Conservation (phyloP, 2,888 invertebrate species). For the Podotricha telesiphe region DNA sequence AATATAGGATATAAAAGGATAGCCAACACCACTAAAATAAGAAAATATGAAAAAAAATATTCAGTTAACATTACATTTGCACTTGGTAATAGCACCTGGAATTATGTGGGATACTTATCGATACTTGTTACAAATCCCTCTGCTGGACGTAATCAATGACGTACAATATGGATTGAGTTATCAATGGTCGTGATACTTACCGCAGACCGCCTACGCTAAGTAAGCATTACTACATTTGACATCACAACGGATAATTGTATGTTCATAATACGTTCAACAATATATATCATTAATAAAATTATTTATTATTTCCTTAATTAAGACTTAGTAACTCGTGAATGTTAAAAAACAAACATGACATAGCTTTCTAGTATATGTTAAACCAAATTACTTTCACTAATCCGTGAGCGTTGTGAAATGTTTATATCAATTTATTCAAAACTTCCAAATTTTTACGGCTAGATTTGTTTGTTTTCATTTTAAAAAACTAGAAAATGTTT, state of each 20-base stretch:
- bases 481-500: too few relatives aligned
- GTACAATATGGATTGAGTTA: constrained; percentile 2
- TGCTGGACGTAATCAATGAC: constrained; percentile 1
- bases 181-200: neutral
- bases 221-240: neutral
- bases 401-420: too few relatives aligned
- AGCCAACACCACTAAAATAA: neutral
- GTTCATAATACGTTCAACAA: too few relatives aligned
- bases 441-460: too few relatives aligned
- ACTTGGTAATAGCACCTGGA: neutral
- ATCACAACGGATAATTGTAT: neutral
- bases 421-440: too few relatives aligned
- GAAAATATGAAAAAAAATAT: neutral
- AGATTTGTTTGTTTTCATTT: too few relatives aligned
- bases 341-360: too few relatives aligned
- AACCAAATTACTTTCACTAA: too few relatives aligned
- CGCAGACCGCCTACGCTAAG: constrained; percentile 10
- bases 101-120: neutral
- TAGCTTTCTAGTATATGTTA: too few relatives aligned
- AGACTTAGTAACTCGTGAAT: neutral
- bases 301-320: neutral
- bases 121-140: constrained; percentile 1
- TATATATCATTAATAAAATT: too few relatives aligned
- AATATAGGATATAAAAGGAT: too few relatives aligned
- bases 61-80: neutral